These are phyloP conservation scores for Rapana venosa DNA, from an alignment of 2,888 invertebrate genomes.

Conservation along the genomic window DNA sequence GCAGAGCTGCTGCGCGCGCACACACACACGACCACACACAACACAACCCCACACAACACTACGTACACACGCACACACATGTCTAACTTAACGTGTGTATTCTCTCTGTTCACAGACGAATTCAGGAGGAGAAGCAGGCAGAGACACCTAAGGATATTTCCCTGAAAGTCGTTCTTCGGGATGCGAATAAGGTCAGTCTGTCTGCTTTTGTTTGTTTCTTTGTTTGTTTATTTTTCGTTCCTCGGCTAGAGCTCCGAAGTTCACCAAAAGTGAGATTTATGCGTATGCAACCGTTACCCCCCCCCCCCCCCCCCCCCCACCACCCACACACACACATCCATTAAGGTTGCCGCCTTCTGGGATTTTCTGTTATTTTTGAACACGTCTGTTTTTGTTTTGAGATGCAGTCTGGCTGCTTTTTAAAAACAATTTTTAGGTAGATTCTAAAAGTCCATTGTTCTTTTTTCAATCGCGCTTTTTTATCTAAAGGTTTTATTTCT, in stretches of 20 bases:
- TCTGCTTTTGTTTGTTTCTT: background rate
- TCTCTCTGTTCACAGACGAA: slow-evolving; percentile 56
- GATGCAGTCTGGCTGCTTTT: too few relatives aligned
- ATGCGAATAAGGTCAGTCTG: slow-evolving; percentile 58
- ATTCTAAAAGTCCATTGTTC: too few relatives aligned
- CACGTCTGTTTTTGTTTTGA: background rate
- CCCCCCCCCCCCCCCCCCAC: slow-evolving; percentile 1
- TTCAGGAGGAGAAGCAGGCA: slow-evolving; percentile 62
- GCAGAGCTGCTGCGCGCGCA: too few relatives aligned
- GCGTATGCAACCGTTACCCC: background rate
- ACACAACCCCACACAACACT: too few relatives aligned
- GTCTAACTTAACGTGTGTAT: background rate
- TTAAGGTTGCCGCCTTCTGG: too few relatives aligned
- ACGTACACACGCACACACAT: too few relatives aligned
- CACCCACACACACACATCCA: too few relatives aligned
- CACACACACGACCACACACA: too few relatives aligned
- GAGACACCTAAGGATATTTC: slow-evolving; percentile 57
- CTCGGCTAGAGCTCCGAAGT: too few relatives aligned
- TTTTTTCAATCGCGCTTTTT: too few relatives aligned
- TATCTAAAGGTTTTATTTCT: too few relatives aligned
- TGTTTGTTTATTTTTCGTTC: background rate
- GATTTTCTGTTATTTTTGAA: background rate
- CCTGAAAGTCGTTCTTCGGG: slow-evolving; percentile 60
- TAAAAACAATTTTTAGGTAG: too few relatives aligned
- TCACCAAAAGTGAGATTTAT: background rate